phyloP scores from a whole-genome alignment of 2,113 vertebrate genomes.

The Cepphus grylle region DNA sequence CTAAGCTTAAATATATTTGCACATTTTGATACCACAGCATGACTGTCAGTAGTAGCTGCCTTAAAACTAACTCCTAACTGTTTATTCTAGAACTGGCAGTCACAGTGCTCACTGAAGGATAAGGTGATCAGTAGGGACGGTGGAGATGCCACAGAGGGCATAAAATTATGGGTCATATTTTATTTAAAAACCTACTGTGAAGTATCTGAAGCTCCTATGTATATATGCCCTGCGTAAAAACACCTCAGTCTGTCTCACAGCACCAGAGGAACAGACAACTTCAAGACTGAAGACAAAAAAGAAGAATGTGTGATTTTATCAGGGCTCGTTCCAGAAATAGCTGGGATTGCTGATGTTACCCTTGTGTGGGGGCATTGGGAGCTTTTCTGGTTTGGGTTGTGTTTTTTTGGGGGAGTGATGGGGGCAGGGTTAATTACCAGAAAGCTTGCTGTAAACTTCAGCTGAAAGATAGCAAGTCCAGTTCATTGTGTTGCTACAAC shows the following conservation, averaged over 20 bases:
- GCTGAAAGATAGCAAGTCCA: neutral
- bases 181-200: neutral
- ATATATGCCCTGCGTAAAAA: neutral
- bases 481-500: neutral
- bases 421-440: neutral
- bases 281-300: neutral
- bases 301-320: neutral
- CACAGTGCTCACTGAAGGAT: neutral
- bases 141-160: neutral
- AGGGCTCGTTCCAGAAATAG: neutral
- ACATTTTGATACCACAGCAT: neutral
- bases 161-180: neutral
- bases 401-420: accelerated
- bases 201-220: neutral
- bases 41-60: neutral
- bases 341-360: neutral
- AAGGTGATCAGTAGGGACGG: neutral
- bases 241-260: neutral
- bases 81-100: neutral
- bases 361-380: neutral
- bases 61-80: neutral
- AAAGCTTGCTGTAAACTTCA: neutral
- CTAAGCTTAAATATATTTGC: neutral
- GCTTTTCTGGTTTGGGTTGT: neutral
- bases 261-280: neutral